phyloP scores from a whole-genome alignment of 2,113 vertebrate species.

The human region GRCh38 chr2:174551001-174551500 shows the following conservation, averaged over 20 bases:
- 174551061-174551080: conserved; percentile 71
- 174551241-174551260: not conserved
- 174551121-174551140: conserved; percentile 67
- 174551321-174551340: not conserved
- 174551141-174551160: not conserved
- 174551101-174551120: conserved; percentile 67
- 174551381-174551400: not conserved
- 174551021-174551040: conserved; percentile 71
- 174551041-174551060: conserved; percentile 63
- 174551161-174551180: conserved; percentile 1
- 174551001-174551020: conserved; percentile 76
- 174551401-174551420: not conserved
- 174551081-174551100: conserved; percentile 76
- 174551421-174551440: not conserved
- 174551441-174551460: not conserved
- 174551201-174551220: conserved; percentile 3
- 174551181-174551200: not conserved
- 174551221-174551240: not conserved
- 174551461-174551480: not conserved
- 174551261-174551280: not conserved
- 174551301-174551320: not conserved
- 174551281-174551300: not conserved
- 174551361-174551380: not conserved
- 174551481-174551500: not conserved
- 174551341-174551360: not conserved